phyloP scores from a whole-genome alignment of 2,888 invertebrate species.

The Sylvicola fuscatus region DNA sequence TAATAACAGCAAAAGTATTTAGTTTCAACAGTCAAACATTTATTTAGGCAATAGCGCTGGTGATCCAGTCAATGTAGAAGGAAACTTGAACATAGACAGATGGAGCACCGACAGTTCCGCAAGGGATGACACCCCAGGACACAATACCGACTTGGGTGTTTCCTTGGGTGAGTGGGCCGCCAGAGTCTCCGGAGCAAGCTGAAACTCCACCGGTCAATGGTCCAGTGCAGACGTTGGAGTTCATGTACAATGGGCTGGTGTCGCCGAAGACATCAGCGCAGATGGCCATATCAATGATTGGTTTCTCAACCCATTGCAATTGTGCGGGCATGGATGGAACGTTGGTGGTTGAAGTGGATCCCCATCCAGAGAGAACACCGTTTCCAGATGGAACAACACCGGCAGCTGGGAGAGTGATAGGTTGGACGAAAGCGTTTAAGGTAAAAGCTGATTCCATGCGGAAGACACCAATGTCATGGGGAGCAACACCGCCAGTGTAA shows the following conservation, averaged over 20 bases:
- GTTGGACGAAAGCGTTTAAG: conserved; percentile 8
- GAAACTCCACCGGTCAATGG: conserved; percentile 12
- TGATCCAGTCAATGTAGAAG: conserved; percentile 17
- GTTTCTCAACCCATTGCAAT: conserved; percentile 17
- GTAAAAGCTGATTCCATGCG: conserved; percentile 6
- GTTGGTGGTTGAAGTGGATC: conserved; percentile 19
- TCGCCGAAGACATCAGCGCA: conserved; percentile 12
- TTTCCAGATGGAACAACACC: conserved; percentile 3
- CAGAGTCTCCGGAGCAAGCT: conserved; percentile 11
- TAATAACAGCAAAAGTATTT: neutral
- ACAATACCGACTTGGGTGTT: conserved; percentile 25
- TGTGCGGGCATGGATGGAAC: conserved; percentile 18
- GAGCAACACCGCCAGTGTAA: conserved; percentile 5
- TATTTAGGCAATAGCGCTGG: neutral
- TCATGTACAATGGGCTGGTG: conserved; percentile 15
- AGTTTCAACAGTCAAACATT: neutral
- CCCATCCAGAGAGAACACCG: conserved; percentile 8
- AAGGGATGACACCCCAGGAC: conserved; percentile 29
- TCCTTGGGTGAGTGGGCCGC: conserved; percentile 9
- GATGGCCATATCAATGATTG: conserved; percentile 16
- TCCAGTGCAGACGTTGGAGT: conserved; percentile 10
- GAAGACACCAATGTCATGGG: conserved; percentile 8
- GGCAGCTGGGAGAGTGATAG: conserved; percentile 4
- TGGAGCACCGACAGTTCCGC: conserved; percentile 20
- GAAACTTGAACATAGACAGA: conserved; percentile 24